Base-by-base conservation (phyloP, 2,888 invertebrate genomes). In the Dyspetes luteomarginatus region DNA sequence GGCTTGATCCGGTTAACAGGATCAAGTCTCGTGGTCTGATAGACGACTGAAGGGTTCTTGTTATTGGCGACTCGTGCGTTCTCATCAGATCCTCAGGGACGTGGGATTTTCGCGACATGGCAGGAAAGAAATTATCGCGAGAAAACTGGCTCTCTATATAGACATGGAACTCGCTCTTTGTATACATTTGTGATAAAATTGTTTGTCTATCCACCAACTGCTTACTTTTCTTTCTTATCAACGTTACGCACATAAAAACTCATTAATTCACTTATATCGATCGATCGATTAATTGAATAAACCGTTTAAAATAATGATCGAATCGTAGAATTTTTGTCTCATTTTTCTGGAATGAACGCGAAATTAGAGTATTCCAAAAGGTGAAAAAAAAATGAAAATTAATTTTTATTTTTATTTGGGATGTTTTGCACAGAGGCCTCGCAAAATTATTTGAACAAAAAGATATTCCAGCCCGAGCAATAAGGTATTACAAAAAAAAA, bases 1-100 rank as follows among this genome's bases (percentile, higher is more conserved):
- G 64, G 62, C 86, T 88, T 91, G 88, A 91, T 91, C 90, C 89
- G 74, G 89, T 90, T 91, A 91, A 90, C 90, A 87, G 90, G 90
- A 91, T 91, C 89, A 89, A 84, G 87, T 84, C 85, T 87, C 85
- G 86, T 82, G 84, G 62, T 36, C 4, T 83, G 85, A 84, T 81
- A 83, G 52, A 68, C 83, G 84, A 80, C 43, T 64, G 79, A 87
- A 88, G 90, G 88, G 90, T 88, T 87, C 88, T 88, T 81, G 87
- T 89, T 90, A 89, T 89, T 88, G 86, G 86, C 85, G 85, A 87
- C 86, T 45, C 56, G 30, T 30, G n/a, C 83, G 84, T 83, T 85
- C 85, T 85, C 84, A 78, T 84, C 81, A 82, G 84, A 84, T 90
- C 91, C 91, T 88, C 81, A 71, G 91, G 89, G 90, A 91, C 84